phyloP scores from a whole-genome alignment of 2,888 invertebrate species.

The Conops quadrifasciatus region DNA sequence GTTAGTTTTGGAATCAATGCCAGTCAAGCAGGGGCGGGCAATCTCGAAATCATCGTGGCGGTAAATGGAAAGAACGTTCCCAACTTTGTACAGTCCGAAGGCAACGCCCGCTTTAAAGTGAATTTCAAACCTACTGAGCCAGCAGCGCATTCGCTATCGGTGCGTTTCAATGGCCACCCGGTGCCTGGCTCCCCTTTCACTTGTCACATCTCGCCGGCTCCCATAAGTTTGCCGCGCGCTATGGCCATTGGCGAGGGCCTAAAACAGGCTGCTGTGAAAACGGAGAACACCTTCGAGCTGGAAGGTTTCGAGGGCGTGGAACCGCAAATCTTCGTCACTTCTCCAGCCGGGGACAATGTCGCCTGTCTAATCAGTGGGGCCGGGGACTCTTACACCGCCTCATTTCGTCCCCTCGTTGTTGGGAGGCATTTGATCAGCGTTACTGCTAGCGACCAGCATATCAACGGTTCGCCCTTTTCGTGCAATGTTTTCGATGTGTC shows the following conservation, averaged over 20 bases:
- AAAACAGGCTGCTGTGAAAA: conserved; percentile 63
- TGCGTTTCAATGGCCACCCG: conserved; percentile 80
- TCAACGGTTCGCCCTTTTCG: conserved; percentile 90
- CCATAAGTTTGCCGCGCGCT: conserved; percentile 70
- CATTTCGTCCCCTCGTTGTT: conserved; percentile 86
- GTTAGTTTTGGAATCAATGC: conserved; percentile 93
- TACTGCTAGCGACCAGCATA: conserved; percentile 82
- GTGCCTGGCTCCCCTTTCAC: conserved; percentile 93
- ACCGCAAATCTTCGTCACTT: conserved; percentile 78
- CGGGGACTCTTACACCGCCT: conserved; percentile 77
- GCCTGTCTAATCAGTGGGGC: conserved; percentile 75
- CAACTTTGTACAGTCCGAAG: conserved; percentile 97
- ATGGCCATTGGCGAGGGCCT: conserved; percentile 63
- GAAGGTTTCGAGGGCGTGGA: conserved; percentile 70
- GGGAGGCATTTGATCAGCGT: conserved; percentile 87
- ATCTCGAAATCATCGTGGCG: conserved; percentile 96
- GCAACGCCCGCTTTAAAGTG: conserved; percentile 91
- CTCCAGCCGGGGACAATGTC: conserved; percentile 84
- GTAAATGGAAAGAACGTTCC: conserved; percentile 97
- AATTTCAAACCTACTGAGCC: conserved; percentile 97
- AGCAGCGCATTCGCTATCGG: conserved; percentile 89
- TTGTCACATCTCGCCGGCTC: conserved; percentile 76
- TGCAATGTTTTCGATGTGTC: conserved; percentile 95
- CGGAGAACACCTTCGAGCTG: conserved; percentile 69
- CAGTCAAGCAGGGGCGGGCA: conserved; percentile 89